A percentile compares a stretch with the other conserved stretches of the same genome.
These are phyloP conservation scores for Sarcophaga subvicina DNA, from an alignment of 2,888 invertebrate species.

Conservation along the genomic window DNA sequence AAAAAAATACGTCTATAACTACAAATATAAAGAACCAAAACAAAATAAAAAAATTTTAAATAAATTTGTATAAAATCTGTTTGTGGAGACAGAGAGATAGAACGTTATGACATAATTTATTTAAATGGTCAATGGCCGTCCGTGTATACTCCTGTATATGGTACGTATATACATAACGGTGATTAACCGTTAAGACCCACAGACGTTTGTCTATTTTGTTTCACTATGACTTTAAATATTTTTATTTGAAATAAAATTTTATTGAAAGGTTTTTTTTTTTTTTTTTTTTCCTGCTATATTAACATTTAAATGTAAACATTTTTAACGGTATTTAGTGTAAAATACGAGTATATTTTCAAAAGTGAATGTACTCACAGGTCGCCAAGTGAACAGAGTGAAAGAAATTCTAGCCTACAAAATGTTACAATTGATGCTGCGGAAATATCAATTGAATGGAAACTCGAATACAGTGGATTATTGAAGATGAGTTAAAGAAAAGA, in stretches of 20 bases:
- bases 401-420: neutral
- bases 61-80: slow-evolving; percentile 25
- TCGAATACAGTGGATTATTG: neutral
- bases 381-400: slow-evolving; percentile 7
- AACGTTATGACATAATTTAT: slow-evolving; percentile 64
- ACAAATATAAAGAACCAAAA: neutral
- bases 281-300: neutral
- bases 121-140: slow-evolving; percentile 60
- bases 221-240: neutral
- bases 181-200: slow-evolving; percentile 24
- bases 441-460: neutral
- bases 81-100: neutral
- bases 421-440: neutral
- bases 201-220: slow-evolving; percentile 3
- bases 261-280: neutral
- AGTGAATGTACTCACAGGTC: slow-evolving; percentile 39
- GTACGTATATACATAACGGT: neutral
- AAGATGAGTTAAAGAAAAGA: neutral
- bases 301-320: neutral
- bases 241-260: slow-evolving; percentile 3
- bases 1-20: slow-evolving; percentile 1
- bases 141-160: neutral
- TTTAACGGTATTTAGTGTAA: slow-evolving; percentile 60
- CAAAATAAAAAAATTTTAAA: neutral
- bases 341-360: slow-evolving; percentile 11